Base-by-base conservation (phyloP, 2,888 invertebrate genomes). In the Caenorhabditis wallacei region DNA sequence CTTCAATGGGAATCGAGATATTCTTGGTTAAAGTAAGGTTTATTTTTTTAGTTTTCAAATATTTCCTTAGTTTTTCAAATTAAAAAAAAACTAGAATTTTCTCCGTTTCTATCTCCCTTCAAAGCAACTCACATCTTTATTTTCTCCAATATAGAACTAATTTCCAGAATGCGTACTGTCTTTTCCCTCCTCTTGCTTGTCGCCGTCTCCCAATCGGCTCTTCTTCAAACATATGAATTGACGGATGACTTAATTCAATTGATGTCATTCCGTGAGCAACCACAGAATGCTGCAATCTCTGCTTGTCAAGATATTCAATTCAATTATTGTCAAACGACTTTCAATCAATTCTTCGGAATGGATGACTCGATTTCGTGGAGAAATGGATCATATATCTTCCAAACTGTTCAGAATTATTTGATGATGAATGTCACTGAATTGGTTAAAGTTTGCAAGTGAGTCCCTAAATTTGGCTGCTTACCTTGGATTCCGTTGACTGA, bases 401-500 rank as follows among this genome's bases (percentile, higher is more conserved):
- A 82, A 48, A 76, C 71, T 22, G 81, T 85, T 48, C 82, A 84
- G 26, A 66, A 79, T 20, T 82, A 79, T 30, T 71, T 85, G 35
- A 51, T 68, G 54, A 80, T 70, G 66, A 84, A 79, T 56, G 68
- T 84, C 35, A 82, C 82, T n/a, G 84, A 82, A 56, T 57, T 87
- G n/a, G 64, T 85, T 51, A 84, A 85, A 46, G 84, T 86, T 59
- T 86, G 86, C 86, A 85, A 86, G 86, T 86, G 53, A 48, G 82
- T 68, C 22, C 30, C 10, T 18, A 0, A 18, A 20, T 22, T 40
- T n/a, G n/a, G n/a, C n/a, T n/a, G n/a, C n/a, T n/a, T n/a, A n/a
- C n/a, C n/a, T n/a, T n/a, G n/a, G n/a, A n/a, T n/a, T n/a, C n/a
- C n/a, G n/a, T n/a, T n/a, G n/a, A n/a, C n/a, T n/a, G n/a, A n/a